Evolutionary conservation across 2,888 invertebrate species (phyloP), one percentile per base, ranked within the genome.

Genomic region (Asteroscopus sphinx): DNA sequence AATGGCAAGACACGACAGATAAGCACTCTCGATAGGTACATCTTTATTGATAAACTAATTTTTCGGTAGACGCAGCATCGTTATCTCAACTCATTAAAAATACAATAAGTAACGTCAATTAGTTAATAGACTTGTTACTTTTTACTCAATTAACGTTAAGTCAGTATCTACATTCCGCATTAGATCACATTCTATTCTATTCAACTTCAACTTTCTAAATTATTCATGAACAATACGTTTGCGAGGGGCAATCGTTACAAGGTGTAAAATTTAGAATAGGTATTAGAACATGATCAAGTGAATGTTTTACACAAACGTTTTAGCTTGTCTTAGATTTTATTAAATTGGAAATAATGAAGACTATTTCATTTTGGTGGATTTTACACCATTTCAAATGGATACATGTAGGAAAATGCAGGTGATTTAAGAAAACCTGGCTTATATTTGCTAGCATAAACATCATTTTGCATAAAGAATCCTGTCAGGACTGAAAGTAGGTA

Each of bases 141-240:
- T 15, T 32, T 45, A 52, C 15, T 48, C 25, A 51, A 47, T 56
- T 40, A 65, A 52, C 48, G 36, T 65, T 48, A 21, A 35, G 37
- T 66, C 47, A 57, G 44, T 63, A 46, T 63, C 60, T 61, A 62
- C 60, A 64, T 73, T 61, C 58, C 55, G 51, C 46, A 41, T 59
- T 40, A 59, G 54, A 57, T 53, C 57, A 57, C 73, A 69, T 69
- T 76, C 73, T 52, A 56, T 61, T 73, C 53, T 55, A 61, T 61
- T 63, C 66, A 49, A 86, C 88, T 61, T 63, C 66, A 49, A 86
- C 88, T 88, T 88, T 88, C 88, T 88, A 88, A 87, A 83, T 76
- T 85, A 81, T 85, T 83, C 86, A 84, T 77, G 77, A 79, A 75
- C 67, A 58, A 63, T 61, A 69, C 71, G 75, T 62, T 68, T 67